These are phyloP conservation scores for Cnemophilus loriae DNA, from an alignment of 2,113 vertebrate genomes.

Conservation along the genomic window DNA sequence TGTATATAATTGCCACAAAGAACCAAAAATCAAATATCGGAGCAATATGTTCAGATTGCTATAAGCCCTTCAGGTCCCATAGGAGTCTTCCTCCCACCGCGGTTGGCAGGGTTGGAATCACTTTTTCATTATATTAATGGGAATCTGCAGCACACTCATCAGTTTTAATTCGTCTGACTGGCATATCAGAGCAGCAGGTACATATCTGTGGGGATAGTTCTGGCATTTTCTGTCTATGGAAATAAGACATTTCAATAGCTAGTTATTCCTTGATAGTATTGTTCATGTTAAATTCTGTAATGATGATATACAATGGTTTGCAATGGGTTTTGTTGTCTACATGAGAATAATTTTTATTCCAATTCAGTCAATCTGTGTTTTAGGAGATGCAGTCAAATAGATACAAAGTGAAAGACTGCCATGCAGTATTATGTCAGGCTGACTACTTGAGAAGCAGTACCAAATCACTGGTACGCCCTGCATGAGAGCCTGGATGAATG, in stretches of 20 bases:
- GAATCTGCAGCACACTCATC: background rate
- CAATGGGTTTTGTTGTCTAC: background rate
- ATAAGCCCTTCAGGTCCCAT: background rate
- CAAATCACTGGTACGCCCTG: background rate
- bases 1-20: background rate
- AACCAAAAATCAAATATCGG: background rate
- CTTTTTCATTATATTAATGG: background rate
- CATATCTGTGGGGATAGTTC: background rate
- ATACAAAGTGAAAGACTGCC: background rate
- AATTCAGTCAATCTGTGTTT: background rate
- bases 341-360: background rate
- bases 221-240: background rate
- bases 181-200: background rate
- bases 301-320: background rate
- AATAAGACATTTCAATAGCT: background rate
- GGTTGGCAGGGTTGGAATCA: background rate
- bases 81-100: fast-evolving
- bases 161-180: background rate
- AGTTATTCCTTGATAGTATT: background rate
- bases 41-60: background rate
- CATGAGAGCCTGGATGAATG: background rate
- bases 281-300: background rate
- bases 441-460: background rate
- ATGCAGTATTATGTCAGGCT: background rate
- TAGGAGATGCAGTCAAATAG: background rate